These are phyloP conservation scores for Trinorchestia longiramus DNA, from an alignment of 1,140 invertebrate genomes.

Conservation along the genomic window DNA sequence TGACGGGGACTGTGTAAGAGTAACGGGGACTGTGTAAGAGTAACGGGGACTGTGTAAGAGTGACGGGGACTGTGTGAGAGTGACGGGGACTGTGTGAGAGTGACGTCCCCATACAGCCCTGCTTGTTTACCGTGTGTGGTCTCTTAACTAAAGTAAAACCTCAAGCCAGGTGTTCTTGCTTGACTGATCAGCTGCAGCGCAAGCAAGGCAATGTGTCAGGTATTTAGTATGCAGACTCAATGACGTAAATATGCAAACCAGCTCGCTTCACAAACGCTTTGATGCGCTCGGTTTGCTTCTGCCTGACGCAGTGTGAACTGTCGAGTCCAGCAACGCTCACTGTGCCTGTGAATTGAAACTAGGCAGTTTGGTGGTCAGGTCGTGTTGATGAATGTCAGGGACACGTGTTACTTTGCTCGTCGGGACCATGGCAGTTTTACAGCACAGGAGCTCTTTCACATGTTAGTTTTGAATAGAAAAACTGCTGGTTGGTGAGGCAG, in stretches of 20 bases:
- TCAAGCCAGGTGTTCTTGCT: too few relatives aligned
- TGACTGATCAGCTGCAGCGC: background rate
- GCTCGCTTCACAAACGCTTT: background rate
- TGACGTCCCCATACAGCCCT: too few relatives aligned
- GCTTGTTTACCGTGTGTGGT: background rate
- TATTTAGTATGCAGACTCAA: background rate
- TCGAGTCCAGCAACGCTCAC: background rate
- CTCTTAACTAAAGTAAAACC: background rate
- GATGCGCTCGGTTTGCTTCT: too few relatives aligned
- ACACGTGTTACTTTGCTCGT: background rate
- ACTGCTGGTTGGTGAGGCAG: background rate
- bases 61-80: too few relatives aligned
- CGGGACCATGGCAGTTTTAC: background rate
- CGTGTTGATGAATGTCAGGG: background rate
- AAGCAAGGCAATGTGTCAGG: background rate
- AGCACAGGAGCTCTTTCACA: background rate
- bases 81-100: background rate
- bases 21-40: too few relatives aligned
- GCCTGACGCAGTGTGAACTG: too few relatives aligned
- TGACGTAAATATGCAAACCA: background rate
- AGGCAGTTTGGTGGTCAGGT: background rate
- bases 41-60: too few relatives aligned
- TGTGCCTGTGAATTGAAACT: background rate
- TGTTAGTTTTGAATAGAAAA: background rate
- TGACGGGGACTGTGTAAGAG: too few relatives aligned